phyloP scores from a whole-genome alignment of 2,888 invertebrate species.

The Andrena trimmerana region DNA sequence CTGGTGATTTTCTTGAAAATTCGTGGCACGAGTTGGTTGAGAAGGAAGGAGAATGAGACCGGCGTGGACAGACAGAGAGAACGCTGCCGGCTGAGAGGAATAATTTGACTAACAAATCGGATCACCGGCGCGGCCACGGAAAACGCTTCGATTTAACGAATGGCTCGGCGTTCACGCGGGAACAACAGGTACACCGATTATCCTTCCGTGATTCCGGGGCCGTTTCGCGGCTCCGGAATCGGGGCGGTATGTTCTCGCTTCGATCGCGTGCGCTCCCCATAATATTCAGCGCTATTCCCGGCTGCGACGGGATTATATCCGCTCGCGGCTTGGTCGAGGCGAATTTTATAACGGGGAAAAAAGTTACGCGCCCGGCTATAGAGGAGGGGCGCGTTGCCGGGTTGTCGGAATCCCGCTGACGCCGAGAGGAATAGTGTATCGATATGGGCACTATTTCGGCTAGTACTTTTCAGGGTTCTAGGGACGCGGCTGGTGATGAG shows the following conservation, averaged over 20 bases:
- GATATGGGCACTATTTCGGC: slow-evolving; percentile 75
- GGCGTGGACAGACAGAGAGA: neutral
- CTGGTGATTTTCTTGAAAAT: neutral
- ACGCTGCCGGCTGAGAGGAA: slow-evolving; percentile 19
- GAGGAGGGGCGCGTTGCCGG: neutral
- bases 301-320: slow-evolving; percentile 45
- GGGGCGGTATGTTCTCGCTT: slow-evolving; percentile 46
- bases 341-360: neutral
- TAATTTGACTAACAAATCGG: slow-evolving; percentile 60
- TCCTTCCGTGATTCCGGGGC: slow-evolving; percentile 51
- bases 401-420: slow-evolving; percentile 42
- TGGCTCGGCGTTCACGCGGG: slow-evolving; percentile 41
- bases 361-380: neutral
- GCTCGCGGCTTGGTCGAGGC: neutral
- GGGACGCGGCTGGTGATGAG: slow-evolving; percentile 73
- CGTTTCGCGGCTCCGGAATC: slow-evolving; percentile 46
- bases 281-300: slow-evolving; percentile 47
- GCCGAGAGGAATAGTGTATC: slow-evolving; percentile 65
- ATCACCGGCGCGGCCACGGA: slow-evolving; percentile 33
- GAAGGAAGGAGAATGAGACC: neutral
- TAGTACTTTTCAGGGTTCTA: slow-evolving; percentile 74
- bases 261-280: slow-evolving; percentile 27
- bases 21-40: neutral
- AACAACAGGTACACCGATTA: slow-evolving; percentile 61
- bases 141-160: slow-evolving; percentile 57